phyloP scores from a whole-genome alignment of 2,797 vertebrate genomes.

The Anisognathus igniventris region DNA sequence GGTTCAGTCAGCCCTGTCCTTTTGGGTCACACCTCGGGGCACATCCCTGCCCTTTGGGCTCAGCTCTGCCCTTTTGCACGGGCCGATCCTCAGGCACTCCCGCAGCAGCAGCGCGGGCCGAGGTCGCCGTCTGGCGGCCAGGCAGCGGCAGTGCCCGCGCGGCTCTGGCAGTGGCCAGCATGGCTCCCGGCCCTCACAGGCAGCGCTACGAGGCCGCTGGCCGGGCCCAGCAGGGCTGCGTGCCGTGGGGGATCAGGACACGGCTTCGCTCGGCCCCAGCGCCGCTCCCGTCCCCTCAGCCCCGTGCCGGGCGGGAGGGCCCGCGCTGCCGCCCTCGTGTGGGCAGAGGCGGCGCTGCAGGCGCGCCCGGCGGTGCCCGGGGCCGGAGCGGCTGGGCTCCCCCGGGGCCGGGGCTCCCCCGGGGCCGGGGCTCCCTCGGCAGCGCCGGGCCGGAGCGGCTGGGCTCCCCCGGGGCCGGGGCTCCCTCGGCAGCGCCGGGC shows the following conservation, averaged over 20 bases:
- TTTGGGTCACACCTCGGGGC: neutral
- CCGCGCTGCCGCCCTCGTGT: neutral
- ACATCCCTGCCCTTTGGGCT: neutral
- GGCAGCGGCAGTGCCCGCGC: neutral
- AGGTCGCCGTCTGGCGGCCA: neutral
- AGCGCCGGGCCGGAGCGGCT: too few relatives aligned
- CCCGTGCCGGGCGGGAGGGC: neutral
- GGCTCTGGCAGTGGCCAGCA: rapidly evolving
- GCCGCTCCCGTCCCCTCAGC: neutral
- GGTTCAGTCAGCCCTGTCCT: too few relatives aligned
- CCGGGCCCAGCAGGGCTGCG: neutral
- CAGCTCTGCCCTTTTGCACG: neutral
- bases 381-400: too few relatives aligned
- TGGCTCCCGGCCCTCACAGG: neutral
- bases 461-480: too few relatives aligned
- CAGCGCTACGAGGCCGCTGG: neutral
- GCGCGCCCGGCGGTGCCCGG: too few relatives aligned
- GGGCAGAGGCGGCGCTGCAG: neutral
- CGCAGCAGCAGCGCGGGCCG: neutral
- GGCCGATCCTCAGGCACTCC: too few relatives aligned
- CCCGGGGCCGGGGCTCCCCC: too few relatives aligned
- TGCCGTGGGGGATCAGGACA: rapidly evolving
- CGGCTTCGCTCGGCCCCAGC: rapidly evolving
- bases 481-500: too few relatives aligned
- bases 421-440: too few relatives aligned